Evolutionary conservation across 2,797 vertebrate species (phyloP).

Genomic region (Anniella stebbinsi): DNA sequence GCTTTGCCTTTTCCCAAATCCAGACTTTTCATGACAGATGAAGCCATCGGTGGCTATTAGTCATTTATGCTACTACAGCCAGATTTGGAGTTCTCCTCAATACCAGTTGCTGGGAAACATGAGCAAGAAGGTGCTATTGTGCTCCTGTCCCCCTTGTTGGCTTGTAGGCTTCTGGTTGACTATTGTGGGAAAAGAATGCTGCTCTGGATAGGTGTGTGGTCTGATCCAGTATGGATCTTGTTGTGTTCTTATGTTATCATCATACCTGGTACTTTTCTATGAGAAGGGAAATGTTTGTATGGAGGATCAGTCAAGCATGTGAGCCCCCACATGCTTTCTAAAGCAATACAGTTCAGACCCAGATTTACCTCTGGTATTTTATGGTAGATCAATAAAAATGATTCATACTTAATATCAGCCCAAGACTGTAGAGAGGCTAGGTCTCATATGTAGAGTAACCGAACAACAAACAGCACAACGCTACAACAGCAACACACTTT

Average conservation of each 20-base stretch:
- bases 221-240: too few relatives aligned
- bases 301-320: not conserved
- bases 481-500: slow-evolving; percentile 4
- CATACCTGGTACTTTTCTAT: not conserved
- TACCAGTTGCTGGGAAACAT: too few relatives aligned
- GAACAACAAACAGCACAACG: not conserved
- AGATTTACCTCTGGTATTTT: slow-evolving; percentile 63
- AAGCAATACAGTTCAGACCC: not conserved
- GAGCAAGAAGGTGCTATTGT: too few relatives aligned
- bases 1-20: not conserved
- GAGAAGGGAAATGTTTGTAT: not conserved
- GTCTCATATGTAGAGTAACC: slow-evolving; percentile 40
- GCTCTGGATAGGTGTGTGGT: too few relatives aligned
- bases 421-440: slow-evolving; percentile 54
- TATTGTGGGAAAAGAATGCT: too few relatives aligned
- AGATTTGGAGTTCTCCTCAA: too few relatives aligned
- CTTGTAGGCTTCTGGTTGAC: too few relatives aligned
- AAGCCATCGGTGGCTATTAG: too few relatives aligned
- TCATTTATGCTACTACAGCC: too few relatives aligned
- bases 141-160: too few relatives aligned
- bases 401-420: slow-evolving; percentile 70
- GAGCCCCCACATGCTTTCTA: not conserved
- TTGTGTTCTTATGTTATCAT: too few relatives aligned
- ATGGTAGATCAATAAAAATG: slow-evolving; percentile 80
- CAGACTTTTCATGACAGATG: too few relatives aligned